A percentile compares a stretch with the other conserved stretches of the same genome.
These are phyloP conservation scores for Ophion obscuratus DNA, from an alignment of 2,888 invertebrate species.

Conservation along the genomic window DNA sequence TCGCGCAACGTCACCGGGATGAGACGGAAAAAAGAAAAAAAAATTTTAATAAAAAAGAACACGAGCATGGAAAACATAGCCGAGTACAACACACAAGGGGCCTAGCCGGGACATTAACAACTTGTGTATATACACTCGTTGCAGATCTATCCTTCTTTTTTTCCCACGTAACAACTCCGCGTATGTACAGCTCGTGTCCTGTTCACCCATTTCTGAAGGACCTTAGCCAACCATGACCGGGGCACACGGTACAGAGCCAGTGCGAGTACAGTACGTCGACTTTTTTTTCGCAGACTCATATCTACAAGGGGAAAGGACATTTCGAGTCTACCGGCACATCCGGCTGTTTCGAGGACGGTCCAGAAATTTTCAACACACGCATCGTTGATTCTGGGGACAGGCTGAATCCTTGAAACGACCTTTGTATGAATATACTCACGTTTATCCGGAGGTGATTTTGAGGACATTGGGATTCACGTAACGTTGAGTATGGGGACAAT, in stretches of 20 bases:
- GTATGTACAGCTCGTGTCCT: conserved; percentile 76
- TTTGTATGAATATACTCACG: too few relatives aligned
- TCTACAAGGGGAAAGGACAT: neutral
- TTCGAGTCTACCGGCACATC: neutral
- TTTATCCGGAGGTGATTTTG: neutral
- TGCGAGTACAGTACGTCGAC: neutral
- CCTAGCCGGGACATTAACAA: conserved; percentile 17
- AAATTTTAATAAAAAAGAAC: conserved; percentile 4
- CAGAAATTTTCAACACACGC: neutral
- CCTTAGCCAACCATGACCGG: conserved; percentile 81
- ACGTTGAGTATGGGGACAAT: neutral
- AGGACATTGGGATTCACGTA: neutral
- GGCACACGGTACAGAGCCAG: conserved; percentile 62
- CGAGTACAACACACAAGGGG: conserved; percentile 23
- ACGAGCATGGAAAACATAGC: conserved; percentile 25
- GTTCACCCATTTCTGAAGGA: conserved; percentile 83
- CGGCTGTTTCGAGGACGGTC: neutral
- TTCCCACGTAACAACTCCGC: conserved; percentile 76
- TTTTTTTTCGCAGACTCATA: neutral
- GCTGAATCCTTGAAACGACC: neutral
- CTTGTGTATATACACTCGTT: conserved; percentile 22
- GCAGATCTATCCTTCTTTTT: conserved; percentile 71
- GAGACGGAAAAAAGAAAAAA: conserved; percentile 8
- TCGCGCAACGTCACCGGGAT: conserved; percentile 17
- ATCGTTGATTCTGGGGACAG: neutral